Evolutionary conservation across 2,888 invertebrate genomes (phyloP), one percentile per base, ranked within the genome.

Genomic region (Lithophane leautieri): DNA sequence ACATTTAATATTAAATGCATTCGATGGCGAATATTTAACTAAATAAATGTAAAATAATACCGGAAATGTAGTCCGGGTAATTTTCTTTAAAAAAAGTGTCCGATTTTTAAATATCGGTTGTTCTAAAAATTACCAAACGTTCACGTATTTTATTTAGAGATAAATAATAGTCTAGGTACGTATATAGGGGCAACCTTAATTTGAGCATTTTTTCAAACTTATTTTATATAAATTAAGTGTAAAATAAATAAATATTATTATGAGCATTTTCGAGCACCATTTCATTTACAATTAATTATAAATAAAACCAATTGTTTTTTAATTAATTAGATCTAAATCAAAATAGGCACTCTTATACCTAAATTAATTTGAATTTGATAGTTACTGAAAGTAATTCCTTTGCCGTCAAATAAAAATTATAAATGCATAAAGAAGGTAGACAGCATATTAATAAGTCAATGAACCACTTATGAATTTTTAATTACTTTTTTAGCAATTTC

Each of bases 21-120:
- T 79, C 60, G 73, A 86, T 87, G 87, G 85, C 87, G 72, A 70
- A 78, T 68, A 81, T 63, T 73, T 66, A 74, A 52, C 42, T 76
- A 76, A 84, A 70, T 54, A 34, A 34, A 61, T 78, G 47, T 42
- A 50, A 56, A 69, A 28, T 52, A 47, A 67, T 81, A 65, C 65
- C 65, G 34, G 76, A 81, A 67, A 28, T 61, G 4, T 28, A 60
- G 22, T 56, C 50, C 44, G 54, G 42, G 25, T 12, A 6, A 40
- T 25, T 56, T n/a, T 56, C 14, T 40, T 60, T 44, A 2, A 16
- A 25, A 56, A 61, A 61, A 25, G 16, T 44, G 14, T 54, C 2
- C 11, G 4, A 58, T 52, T 62, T n/a, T n/a, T 44, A 0, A 54
- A 54, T 69, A 7, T 16, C 25, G 42, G 22, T 52, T 47, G 12